Conservation (phyloP, 2,888 invertebrate species). For the Hololepta plana region DNA sequence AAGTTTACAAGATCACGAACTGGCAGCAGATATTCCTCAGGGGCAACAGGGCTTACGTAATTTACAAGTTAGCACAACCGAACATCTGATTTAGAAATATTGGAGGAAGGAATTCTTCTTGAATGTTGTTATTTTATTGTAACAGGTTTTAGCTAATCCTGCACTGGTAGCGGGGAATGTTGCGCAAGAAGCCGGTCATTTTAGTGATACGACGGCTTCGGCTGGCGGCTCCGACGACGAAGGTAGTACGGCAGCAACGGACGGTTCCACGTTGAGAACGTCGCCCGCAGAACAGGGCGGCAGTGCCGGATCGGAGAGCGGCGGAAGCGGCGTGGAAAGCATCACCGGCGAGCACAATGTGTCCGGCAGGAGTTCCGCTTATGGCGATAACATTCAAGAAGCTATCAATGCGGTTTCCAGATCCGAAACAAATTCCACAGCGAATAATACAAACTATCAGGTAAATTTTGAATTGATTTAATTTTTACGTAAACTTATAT, state of each 20-base stretch:
- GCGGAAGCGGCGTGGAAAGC: conserved; percentile 82
- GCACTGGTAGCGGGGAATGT: conserved; percentile 15
- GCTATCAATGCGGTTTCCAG: conserved; percentile 30
- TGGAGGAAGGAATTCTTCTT: too few relatives aligned
- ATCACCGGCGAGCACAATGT: conserved; percentile 71
- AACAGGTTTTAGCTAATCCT: conserved; percentile 7
- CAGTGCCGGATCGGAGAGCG: conserved; percentile 65
- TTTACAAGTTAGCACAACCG: conserved; percentile 5
- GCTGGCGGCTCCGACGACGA: conserved; percentile 88
- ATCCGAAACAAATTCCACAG: conserved; percentile 37
- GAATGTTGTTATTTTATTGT: neutral
- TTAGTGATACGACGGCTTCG: conserved; percentile 68
- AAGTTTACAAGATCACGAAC: conserved; percentile 71
- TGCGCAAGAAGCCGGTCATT: conserved; percentile 38
- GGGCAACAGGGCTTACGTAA: too few relatives aligned
- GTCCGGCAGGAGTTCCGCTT: conserved; percentile 85
- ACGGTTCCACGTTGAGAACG: conserved; percentile 78
- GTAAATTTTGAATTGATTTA: conserved; percentile 16
- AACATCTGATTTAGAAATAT: too few relatives aligned
- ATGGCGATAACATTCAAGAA: conserved; percentile 54
- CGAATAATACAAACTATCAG: conserved; percentile 28
- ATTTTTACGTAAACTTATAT: conserved; percentile 2
- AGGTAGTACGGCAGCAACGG: conserved; percentile 87
- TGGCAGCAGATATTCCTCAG: conserved; percentile 11
- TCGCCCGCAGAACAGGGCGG: conserved; percentile 58